Conservation (phyloP, 2,113 vertebrate species). For the Malurus alboscapulatus region DNA sequence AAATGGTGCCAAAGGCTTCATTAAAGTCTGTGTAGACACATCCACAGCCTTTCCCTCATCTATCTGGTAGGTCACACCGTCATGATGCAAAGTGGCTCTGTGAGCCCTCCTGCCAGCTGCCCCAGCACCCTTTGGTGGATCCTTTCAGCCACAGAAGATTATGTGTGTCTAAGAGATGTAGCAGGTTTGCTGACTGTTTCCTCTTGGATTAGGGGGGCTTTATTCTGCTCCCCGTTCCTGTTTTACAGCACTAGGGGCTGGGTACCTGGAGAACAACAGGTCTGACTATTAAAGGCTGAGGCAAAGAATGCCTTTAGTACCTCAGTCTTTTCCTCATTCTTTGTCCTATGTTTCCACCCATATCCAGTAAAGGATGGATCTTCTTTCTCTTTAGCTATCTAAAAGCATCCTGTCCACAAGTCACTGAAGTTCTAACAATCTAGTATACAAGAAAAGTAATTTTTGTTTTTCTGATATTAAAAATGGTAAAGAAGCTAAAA, state of each 20-base stretch:
- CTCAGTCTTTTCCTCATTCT: background rate
- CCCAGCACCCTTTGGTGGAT: background rate
- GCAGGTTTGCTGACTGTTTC: background rate
- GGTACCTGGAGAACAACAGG: background rate
- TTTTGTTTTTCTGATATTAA: background rate
- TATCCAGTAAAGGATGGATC: background rate
- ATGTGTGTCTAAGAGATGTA: background rate
- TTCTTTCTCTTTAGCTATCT: background rate
- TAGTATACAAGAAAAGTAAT: background rate
- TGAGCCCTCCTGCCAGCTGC: background rate
- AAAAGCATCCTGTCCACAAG: background rate
- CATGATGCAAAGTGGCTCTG: too few species aligned
- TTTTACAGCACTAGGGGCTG: background rate
- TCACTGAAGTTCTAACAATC: background rate
- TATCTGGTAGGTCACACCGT: background rate
- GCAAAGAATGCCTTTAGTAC: background rate
- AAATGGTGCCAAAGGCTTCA: background rate
- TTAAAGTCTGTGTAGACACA: background rate
- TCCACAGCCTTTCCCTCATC: background rate
- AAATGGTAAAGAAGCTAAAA: background rate
- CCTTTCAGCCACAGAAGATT: background rate
- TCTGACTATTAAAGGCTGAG: background rate
- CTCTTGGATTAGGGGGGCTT: background rate
- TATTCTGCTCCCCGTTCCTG: background rate
- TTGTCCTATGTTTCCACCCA: background rate